Evolutionary conservation across 2,888 invertebrate genomes (phyloP), one percentile per base, ranked within the genome.

Genomic region (Prostheceraeus crozeri): DNA sequence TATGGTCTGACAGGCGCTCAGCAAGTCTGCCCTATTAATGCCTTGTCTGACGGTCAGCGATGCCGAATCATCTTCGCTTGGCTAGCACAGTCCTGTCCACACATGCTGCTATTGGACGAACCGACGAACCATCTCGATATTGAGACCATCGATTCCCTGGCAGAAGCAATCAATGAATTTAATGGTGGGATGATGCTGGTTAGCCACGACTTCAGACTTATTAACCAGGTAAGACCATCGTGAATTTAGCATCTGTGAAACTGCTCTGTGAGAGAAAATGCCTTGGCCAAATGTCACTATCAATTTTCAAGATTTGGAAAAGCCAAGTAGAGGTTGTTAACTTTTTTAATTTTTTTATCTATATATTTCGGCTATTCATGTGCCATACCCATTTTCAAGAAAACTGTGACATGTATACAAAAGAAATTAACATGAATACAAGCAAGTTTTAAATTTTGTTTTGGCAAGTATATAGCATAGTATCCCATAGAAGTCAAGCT

Each of bases 121-220:
- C 78, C 78, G 55, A 77, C 78, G 27, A 78, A 78, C 66, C 77
- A 75, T 64, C 65, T 76, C 63, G 76, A 77, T 64, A 74, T 78
- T 36, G 78, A 78, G 65, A 96, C 94, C 0, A 98, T 98, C 66
- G 98, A 99, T 78, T 89, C 96, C 0, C 80, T 98, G 59, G 98
- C 89, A 1, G 94, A 96, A 68, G 98, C 98, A 25, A 85, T 98
- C 70, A 93, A 89, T 74, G 89, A 91, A 71, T 98, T 93, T 74
- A 89, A 91, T n/a, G 98, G 98, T 45, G 98, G 98, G 66, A 86
- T 99, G 86, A 89, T 99, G 65, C 83, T 99, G 23, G 98, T 99
- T 70, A 93, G 91, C 79, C 98, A 98, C 86, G 98, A 99, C 82
- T 98, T 98, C 82, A 83, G 98, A 76, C 84, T 98, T 57, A 98